Evolutionary conservation across 1,140 invertebrate species (phyloP).

Genomic region (Halyomorpha halys): DNA sequence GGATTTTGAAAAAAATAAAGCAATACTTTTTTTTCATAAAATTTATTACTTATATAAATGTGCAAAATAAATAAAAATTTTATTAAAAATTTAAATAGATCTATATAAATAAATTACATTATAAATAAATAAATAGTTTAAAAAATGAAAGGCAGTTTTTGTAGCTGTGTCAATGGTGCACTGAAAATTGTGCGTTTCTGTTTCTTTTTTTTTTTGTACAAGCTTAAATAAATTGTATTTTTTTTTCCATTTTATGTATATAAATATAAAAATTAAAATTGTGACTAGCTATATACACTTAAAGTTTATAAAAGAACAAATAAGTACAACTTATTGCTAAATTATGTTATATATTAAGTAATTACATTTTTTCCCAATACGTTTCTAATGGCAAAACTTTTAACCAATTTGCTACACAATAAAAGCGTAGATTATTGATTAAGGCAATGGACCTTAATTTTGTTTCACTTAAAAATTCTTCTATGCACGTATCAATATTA

Average conservation of each 20-base stretch:
- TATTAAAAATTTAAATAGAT: slow-evolving; percentile 16
- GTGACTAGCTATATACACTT: slow-evolving; percentile 24
- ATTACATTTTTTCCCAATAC: slow-evolving; percentile 5
- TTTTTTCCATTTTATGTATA: neutral
- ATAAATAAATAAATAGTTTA: slow-evolving; percentile 9
- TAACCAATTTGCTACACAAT: no score
- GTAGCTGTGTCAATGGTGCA: slow-evolving; percentile 19
- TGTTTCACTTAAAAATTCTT: no score
- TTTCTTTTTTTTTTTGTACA: neutral
- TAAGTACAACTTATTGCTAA: slow-evolving; percentile 7
- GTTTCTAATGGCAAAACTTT: neutral
- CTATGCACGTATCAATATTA: no score
- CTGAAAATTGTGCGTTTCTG: neutral
- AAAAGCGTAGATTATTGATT: no score
- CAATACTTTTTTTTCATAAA: no score
- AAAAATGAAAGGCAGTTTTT: slow-evolving; percentile 16
- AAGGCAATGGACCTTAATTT: no score
- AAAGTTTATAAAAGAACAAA: neutral
- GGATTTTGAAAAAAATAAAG: no score
- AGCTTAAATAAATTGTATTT: slow-evolving; percentile 8
- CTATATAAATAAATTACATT: slow-evolving; percentile 10
- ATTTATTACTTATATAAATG: slow-evolving; percentile 11
- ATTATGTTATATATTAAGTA: neutral
- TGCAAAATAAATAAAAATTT: slow-evolving; percentile 12
- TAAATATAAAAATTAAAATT: slow-evolving; percentile 10